Base-by-base conservation (phyloP, 2,888 invertebrate species). In the Dynastes tityus region DNA sequence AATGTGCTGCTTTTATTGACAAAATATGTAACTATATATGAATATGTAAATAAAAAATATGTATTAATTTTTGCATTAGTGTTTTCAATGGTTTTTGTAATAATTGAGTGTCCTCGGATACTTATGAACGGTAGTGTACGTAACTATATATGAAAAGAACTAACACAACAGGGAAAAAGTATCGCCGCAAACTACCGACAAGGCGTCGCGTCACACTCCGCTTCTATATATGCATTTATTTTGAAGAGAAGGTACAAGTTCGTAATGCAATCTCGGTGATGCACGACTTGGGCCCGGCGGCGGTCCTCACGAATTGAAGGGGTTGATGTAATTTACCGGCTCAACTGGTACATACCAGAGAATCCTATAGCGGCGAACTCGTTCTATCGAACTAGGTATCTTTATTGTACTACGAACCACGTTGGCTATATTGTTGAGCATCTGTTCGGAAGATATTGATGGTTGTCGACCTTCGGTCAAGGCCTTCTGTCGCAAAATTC, bases 301-400 rank as follows among this genome's bases (percentile, higher is more conserved):
- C 81, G 76, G 79, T 82, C 80, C 80, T 79, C 80, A 80, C 78
- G 81, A 80, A 82, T 82, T 82, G 81, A 80, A 79, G 78, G 45
- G 79, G 73, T 80, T 82, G 81, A 82, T 82, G 80, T 80, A 81
- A 82, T 82, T 82, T 82, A 80, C 80, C 80, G 82, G 81, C 80
- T 80, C 81, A 79, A 77, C 78, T 80, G 80, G 55, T 58, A 22
- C 22, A 53, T 27, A 55, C 45, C 11, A 81, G 76, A 76, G 81
- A 80, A 81, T 77, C 76, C 78, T 68, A 80, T 79, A 81, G 74
- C 64, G 70, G 78, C 55, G 78, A 77, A 64, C 78, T 37, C 40
- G 58, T 2, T 16, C 58, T 73, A 55, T 58, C 73, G 40, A 37
- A 58, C 55, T 37, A 45, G 40, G 13, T 73, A 58, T 73, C 73